phyloP scores from a whole-genome alignment of 2,113 vertebrate genomes.

The Misgurnus anguillicaudatus region DNA sequence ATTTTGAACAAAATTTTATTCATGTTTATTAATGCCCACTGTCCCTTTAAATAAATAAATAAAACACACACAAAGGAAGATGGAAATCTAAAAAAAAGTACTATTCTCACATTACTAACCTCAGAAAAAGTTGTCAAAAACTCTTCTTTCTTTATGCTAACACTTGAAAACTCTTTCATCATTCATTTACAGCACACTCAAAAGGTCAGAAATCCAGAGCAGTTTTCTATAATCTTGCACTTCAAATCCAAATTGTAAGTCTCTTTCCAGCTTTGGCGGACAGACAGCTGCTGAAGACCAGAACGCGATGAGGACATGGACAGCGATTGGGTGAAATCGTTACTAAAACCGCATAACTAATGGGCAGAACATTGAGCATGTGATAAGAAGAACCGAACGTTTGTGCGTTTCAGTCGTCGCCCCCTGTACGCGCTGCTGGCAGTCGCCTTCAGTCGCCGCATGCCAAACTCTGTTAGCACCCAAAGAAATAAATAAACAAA shows the following conservation, averaged over 20 bases:
- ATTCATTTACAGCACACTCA: neutral
- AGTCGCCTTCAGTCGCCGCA: constrained; percentile 48
- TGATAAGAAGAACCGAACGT: constrained; percentile 53
- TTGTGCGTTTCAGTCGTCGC: constrained; percentile 48
- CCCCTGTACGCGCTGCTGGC: constrained; percentile 53
- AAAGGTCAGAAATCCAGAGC: constrained; percentile 10
- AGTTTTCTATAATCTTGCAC: constrained; percentile 2
- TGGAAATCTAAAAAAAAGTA: no score
- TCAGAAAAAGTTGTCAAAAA: neutral
- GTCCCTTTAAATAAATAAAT: no score
- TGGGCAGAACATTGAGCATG: constrained; percentile 39
- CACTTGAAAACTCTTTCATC: neutral
- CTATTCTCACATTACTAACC: no score
- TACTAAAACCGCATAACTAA: constrained; percentile 56
- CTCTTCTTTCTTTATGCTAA: neutral
- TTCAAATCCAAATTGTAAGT: constrained; percentile 21
- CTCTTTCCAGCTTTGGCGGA: constrained; percentile 25
- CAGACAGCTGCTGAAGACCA: constrained; percentile 32
- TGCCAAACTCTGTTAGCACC: constrained; percentile 57
- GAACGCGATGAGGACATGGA: constrained; percentile 23
- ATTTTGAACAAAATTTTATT: no score
- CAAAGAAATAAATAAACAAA: constrained; percentile 59
- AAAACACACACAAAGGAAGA: no score
- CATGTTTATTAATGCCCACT: no score
- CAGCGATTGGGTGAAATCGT: constrained; percentile 52